phyloP scores from a whole-genome alignment of 2,888 invertebrate species.

The Mesorhabditis sp. region DNA sequence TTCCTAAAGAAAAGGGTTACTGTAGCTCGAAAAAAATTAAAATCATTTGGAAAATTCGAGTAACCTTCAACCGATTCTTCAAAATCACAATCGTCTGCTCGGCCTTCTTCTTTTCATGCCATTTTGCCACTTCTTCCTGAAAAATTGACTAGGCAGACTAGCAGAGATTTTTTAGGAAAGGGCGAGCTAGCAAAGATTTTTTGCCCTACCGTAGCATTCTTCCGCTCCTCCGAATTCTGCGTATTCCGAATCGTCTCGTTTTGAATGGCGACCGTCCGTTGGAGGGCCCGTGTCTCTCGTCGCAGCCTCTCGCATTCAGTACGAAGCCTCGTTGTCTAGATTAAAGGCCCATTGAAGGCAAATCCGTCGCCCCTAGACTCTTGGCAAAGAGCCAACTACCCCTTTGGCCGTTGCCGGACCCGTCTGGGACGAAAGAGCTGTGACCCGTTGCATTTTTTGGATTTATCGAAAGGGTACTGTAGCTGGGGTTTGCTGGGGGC shows the following conservation, averaged over 20 bases:
- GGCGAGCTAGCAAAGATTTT: not conserved
- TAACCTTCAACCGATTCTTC: slow-evolving; percentile 7
- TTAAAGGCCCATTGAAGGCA: no score
- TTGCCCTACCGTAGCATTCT: slow-evolving; percentile 13
- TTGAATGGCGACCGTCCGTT: not conserved
- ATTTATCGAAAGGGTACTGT: no score
- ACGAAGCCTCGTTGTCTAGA: not conserved
- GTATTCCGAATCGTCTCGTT: slow-evolving; percentile 1
- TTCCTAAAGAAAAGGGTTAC: not conserved
- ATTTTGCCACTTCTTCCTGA: slow-evolving; percentile 14
- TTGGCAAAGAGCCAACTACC: no score
- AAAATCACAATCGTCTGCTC: slow-evolving; percentile 7
- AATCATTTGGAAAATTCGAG: not conserved
- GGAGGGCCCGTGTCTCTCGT: not conserved
- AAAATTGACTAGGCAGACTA: slow-evolving; percentile 4
- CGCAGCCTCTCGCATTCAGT: slow-evolving; percentile 11
- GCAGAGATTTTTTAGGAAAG: not conserved
- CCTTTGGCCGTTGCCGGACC: no score
- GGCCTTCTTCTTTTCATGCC: slow-evolving; percentile 11
- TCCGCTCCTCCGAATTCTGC: slow-evolving; percentile 12
- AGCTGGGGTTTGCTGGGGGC: no score
- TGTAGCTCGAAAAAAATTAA: not conserved
- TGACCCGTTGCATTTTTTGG: no score
- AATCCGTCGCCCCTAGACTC: no score
- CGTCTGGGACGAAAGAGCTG: no score